Conservation (phyloP, 2,888 invertebrate genomes). For the Scaptomyza caliginosa region DNA sequence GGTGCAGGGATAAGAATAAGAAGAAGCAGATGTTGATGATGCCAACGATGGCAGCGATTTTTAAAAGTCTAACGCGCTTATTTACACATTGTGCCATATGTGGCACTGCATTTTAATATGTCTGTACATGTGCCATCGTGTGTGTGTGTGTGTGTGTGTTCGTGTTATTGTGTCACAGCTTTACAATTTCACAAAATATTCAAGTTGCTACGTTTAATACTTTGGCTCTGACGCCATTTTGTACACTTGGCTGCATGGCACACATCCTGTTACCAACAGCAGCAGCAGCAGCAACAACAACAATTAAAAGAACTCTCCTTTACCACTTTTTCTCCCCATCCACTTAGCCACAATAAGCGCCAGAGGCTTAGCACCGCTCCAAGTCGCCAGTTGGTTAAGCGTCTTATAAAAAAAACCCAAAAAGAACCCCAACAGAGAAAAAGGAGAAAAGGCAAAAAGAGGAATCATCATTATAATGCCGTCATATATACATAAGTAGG, state of each 20-base stretch:
- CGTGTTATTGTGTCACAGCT: constrained; percentile 47
- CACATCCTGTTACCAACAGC: constrained; percentile 46
- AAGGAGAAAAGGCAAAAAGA: constrained; percentile 14
- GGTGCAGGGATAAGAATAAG: constrained; percentile 5
- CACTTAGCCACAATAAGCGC: constrained; percentile 33
- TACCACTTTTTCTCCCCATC: neutral
- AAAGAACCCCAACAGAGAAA: constrained; percentile 1
- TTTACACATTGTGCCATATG: constrained; percentile 69
- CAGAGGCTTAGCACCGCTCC: constrained; percentile 47
- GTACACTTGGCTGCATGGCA: constrained; percentile 57
- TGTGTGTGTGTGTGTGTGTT: constrained; percentile 17
- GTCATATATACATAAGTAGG: constrained; percentile 35
- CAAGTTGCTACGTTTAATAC: constrained; percentile 62
- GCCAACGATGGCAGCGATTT: constrained; percentile 52
- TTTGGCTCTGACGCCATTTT: constrained; percentile 59
- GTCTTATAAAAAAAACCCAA: constrained; percentile 39
- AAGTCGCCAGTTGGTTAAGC: constrained; percentile 57
- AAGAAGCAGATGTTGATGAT: neutral
- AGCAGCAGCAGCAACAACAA: constrained; percentile 38
- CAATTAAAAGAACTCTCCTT: constrained; percentile 44
- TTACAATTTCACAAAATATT: constrained; percentile 51
- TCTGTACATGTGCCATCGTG: neutral
- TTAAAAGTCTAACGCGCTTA: constrained; percentile 68
- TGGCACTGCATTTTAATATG: constrained; percentile 49
- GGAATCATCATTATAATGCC: constrained; percentile 66